phyloP scores from a whole-genome alignment of 2,888 invertebrate species.

The Synergus itoensis region DNA sequence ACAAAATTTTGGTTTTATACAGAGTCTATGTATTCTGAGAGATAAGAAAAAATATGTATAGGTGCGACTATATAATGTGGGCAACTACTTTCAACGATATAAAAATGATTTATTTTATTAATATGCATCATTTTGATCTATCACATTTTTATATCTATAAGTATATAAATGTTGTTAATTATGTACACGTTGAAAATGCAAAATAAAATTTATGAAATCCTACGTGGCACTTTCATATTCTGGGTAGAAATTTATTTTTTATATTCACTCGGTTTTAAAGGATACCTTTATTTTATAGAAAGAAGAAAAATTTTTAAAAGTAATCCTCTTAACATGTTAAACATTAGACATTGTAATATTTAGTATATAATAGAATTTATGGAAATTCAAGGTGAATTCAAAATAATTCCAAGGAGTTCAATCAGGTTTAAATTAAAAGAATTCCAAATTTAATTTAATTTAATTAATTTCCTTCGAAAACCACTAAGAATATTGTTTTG shows the following conservation, averaged over 20 bases:
- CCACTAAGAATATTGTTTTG: too few relatives aligned
- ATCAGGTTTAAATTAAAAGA: too few relatives aligned
- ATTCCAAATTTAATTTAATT: too few relatives aligned
- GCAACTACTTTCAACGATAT: conserved; percentile 22
- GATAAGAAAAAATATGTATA: conserved; percentile 22
- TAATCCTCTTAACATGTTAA: too few relatives aligned
- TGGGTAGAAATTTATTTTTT: background rate
- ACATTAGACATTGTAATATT: too few relatives aligned
- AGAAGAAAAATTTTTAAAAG: too few relatives aligned
- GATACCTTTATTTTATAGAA: background rate
- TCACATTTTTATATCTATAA: conserved; percentile 52
- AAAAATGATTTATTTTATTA: conserved; percentile 26
- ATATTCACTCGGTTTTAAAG: background rate
- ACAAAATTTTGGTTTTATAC: conserved; percentile 7
- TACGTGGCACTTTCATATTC: conserved; percentile 8
- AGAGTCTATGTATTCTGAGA: conserved; percentile 15
- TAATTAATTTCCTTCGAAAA: too few relatives aligned
- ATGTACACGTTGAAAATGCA: conserved; percentile 65
- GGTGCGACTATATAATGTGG: conserved; percentile 16
- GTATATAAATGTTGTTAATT: conserved; percentile 62
- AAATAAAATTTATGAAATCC: conserved; percentile 62
- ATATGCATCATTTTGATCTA: conserved; percentile 42
- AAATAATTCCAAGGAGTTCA: too few relatives aligned
- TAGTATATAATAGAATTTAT: too few relatives aligned
- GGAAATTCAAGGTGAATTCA: too few relatives aligned